Conservation (phyloP, 2,113 vertebrate genomes). For the Zosterops borbonicus region DNA sequence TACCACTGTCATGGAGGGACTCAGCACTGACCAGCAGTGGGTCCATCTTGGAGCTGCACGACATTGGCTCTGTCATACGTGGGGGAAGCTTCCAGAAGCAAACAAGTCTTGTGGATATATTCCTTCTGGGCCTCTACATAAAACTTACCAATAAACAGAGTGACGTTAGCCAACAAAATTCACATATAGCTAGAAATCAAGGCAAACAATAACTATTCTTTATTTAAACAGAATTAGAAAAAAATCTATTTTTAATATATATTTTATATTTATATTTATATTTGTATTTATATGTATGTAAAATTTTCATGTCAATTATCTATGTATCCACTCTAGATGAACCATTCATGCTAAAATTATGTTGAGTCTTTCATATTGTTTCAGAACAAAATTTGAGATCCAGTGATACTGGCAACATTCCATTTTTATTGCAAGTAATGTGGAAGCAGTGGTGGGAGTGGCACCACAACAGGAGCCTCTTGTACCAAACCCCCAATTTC, state of each 20-base stretch:
- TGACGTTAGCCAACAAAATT: neutral
- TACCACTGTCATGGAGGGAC: neutral
- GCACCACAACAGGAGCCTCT: neutral
- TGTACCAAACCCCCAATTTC: neutral
- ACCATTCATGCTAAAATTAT: neutral
- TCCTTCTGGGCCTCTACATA: slow-evolving; percentile 76
- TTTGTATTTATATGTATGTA: neutral
- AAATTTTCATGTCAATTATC: neutral
- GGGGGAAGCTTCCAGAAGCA: neutral
- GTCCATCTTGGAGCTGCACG: neutral
- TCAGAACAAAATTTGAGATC: neutral
- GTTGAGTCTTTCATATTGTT: neutral
- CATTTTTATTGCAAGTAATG: neutral
- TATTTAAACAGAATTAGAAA: neutral
- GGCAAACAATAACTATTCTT: neutral
- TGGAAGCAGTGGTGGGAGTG: neutral
- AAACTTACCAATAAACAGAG: neutral
- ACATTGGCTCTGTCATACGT: neutral
- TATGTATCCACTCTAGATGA: neutral
- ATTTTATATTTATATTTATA: neutral
- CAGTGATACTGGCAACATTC: neutral
- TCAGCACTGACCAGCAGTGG: neutral
- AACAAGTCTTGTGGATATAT: slow-evolving; percentile 71
- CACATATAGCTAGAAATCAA: neutral
- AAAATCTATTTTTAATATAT: no score